Conservation (phyloP, 2,113 vertebrate species). For the Hemichromis elongatus region DNA sequence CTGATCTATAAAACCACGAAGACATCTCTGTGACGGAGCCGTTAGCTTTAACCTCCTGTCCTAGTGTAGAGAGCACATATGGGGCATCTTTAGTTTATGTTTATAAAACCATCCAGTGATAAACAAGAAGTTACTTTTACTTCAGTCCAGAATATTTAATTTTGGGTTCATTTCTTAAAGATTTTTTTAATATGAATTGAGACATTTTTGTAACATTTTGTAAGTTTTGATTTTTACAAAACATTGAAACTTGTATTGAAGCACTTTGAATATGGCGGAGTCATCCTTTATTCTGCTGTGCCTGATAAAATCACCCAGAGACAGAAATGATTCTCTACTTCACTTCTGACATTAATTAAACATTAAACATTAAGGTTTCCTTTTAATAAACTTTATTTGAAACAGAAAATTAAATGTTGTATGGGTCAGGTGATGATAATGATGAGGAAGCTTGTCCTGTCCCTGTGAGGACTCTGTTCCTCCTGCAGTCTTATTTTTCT, state of each 20-base stretch:
- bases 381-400: neutral
- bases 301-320: neutral
- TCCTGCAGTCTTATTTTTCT: no score
- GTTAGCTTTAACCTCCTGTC: neutral
- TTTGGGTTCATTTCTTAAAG: neutral
- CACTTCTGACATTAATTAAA: neutral
- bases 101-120: neutral
- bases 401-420: neutral
- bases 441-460: no score
- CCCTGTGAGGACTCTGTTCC: no score
- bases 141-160: neutral
- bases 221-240: no score
- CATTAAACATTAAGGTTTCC: neutral
- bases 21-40: rapidly evolving
- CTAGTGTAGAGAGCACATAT: neutral
- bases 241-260: neutral
- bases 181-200: neutral
- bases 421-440: no score
- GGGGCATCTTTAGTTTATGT: neutral
- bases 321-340: neutral
- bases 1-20: neutral
- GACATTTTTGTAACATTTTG: neutral
- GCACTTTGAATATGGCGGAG: neutral
- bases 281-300: neutral
- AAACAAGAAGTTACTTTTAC: neutral